Conservation (phyloP, 1,140 invertebrate genomes). For the Diabrotica undecimpunctata region DNA sequence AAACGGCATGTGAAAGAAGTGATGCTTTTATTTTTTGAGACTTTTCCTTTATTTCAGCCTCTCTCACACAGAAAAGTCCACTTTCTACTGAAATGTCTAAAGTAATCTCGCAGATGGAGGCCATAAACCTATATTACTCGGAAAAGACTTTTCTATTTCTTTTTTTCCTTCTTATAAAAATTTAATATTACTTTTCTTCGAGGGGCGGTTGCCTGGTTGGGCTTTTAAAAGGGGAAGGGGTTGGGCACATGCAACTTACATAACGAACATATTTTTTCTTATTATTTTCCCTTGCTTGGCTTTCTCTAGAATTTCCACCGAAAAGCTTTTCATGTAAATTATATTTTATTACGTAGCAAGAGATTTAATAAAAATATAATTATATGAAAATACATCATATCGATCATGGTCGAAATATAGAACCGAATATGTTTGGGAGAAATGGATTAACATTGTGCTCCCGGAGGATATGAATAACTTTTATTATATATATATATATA, state of each 20-base stretch:
- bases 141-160: constrained; percentile 48
- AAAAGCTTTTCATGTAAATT: constrained; percentile 11
- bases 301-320: background rate
- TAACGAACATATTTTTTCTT: constrained; percentile 28
- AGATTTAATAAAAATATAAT: background rate
- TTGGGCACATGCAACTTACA: constrained; percentile 13
- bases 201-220: constrained; percentile 2
- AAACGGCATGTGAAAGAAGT: constrained; percentile 38
- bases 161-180: constrained; percentile 48
- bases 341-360: constrained; percentile 4
- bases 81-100: constrained; percentile 46
- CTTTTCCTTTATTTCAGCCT: constrained; percentile 33
- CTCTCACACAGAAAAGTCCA: constrained; percentile 39
- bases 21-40: constrained; percentile 30
- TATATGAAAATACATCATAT: background rate
- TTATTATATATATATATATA: too few species aligned
- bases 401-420: background rate
- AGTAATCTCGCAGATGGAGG: constrained; percentile 50
- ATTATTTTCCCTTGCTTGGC: constrained; percentile 14
- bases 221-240: constrained; percentile 9
- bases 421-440: too few species aligned
- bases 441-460: too few species aligned
- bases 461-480: too few species aligned
- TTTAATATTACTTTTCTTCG: constrained; percentile 45
- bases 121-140: constrained; percentile 49